A percentile compares a stretch with the other conserved stretches of the same genome.
phyloP scores from a whole-genome alignment of 2,888 invertebrate species.

The Mesorhabditis spiculigera region DNA sequence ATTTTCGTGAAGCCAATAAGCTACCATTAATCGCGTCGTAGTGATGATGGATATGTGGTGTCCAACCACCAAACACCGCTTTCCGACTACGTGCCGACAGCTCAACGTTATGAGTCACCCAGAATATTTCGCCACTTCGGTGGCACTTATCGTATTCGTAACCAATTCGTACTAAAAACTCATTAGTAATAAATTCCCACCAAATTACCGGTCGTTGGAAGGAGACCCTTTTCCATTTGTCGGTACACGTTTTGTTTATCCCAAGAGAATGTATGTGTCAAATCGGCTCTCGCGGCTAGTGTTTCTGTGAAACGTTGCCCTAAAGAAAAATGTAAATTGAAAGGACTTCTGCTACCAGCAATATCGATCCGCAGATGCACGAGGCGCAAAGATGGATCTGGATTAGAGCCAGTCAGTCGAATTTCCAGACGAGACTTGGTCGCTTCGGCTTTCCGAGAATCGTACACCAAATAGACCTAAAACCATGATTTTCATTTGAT shows the following conservation, averaged over 20 bases:
- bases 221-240: conserved; percentile 94
- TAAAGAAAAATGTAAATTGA: neutral
- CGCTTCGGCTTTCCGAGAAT: conserved; percentile 88
- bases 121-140: conserved; percentile 77
- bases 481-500: neutral
- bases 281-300: conserved; percentile 63
- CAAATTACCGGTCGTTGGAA: conserved; percentile 80
- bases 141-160: conserved; percentile 92
- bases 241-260: conserved; percentile 94
- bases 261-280: conserved; percentile 95
- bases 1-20: neutral
- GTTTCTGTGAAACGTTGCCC: neutral
- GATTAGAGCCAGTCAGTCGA: conserved; percentile 76
- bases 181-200: neutral
- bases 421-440: conserved; percentile 89
- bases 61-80: conserved; percentile 10
- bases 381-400: conserved; percentile 77
- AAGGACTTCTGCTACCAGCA: conserved; percentile 22
- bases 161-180: conserved; percentile 58
- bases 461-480: conserved; percentile 73
- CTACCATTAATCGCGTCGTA: conserved; percentile 94
- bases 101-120: conserved; percentile 90
- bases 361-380: conserved; percentile 84
- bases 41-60: conserved; percentile 79
- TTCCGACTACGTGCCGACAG: conserved; percentile 60